Conservation (phyloP, 2,797 vertebrate genomes). For the Columba guinea region DNA sequence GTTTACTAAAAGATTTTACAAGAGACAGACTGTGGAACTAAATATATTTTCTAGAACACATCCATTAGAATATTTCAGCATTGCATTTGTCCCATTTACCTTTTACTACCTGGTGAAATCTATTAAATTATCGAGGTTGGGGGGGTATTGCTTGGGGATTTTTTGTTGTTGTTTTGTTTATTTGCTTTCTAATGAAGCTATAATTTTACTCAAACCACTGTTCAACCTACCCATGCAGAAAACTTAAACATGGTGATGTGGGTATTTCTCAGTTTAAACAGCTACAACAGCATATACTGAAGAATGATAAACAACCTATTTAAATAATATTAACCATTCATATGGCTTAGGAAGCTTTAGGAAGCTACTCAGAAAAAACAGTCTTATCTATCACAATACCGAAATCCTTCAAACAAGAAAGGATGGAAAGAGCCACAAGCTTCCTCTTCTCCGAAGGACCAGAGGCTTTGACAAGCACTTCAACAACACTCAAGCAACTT, state of each 20-base stretch:
- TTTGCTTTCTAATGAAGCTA: background rate
- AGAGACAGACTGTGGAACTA: background rate
- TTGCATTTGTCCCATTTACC: background rate
- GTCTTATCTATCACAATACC: background rate
- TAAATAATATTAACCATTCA: background rate
- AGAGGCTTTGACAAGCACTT: background rate
- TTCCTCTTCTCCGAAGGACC: background rate
- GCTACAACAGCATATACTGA: background rate
- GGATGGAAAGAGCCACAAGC: background rate
- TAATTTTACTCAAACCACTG: background rate
- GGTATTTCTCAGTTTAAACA: background rate
- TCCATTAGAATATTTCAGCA: background rate
- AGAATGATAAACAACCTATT: background rate
- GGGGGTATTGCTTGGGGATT: background rate
- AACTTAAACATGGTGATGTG: background rate
- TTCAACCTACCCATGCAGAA: background rate
- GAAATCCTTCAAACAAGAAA: background rate
- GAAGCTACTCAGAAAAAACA: background rate
- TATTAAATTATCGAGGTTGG: background rate
- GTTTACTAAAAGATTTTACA: background rate
- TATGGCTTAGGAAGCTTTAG: background rate
- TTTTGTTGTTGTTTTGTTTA: background rate
- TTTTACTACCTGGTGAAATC: background rate
- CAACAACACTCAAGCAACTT: background rate
- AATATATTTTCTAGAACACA: background rate